Conservation (phyloP, 1,140 invertebrate genomes). For the Paracyclopina nana region DNA sequence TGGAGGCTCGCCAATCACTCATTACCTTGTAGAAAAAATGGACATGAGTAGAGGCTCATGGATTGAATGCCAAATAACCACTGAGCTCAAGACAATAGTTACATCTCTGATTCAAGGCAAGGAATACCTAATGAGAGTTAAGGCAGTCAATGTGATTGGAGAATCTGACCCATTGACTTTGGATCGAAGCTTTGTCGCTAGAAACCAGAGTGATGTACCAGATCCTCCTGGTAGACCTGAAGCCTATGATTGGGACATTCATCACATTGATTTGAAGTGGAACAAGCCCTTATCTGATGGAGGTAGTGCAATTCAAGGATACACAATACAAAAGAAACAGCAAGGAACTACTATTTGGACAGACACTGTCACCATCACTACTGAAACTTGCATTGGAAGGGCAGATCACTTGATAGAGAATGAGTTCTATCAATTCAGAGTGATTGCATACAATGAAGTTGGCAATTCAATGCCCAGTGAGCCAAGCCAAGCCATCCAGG, state of each 20-base stretch:
- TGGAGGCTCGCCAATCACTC: slow-evolving; percentile 79
- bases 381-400: slow-evolving; percentile 43
- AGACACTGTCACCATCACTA: slow-evolving; percentile 64
- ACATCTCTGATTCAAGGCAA: slow-evolving; percentile 72
- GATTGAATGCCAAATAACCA: slow-evolving; percentile 65
- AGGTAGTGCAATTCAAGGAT: slow-evolving; percentile 74
- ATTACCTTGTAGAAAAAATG: slow-evolving; percentile 94
- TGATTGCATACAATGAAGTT: slow-evolving; percentile 28
- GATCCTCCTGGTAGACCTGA: slow-evolving; percentile 69
- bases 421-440: slow-evolving; percentile 30
- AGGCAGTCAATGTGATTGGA: slow-evolving; percentile 83
- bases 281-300: slow-evolving; percentile 58
- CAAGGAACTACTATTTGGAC: slow-evolving; percentile 73
- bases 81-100: slow-evolving; percentile 54
- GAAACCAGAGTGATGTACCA: slow-evolving; percentile 79
- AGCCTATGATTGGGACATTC: slow-evolving; percentile 75
- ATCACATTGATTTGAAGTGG: slow-evolving; percentile 80
- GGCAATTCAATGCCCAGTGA: slow-evolving; percentile 21
- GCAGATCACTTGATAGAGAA: slow-evolving; percentile 24
- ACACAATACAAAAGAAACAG: slow-evolving; percentile 87
- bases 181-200: slow-evolving; percentile 66
- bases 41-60: slow-evolving; percentile 81
- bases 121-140: slow-evolving; percentile 60
- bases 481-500: slow-evolving; percentile 14
- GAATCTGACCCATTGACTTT: slow-evolving; percentile 75